Percentiles rank a stretch among this genome's conserved stretches.
These are phyloP conservation scores for Pipa parva DNA, from an alignment of 2,113 vertebrate genomes.

Conservation along the genomic window DNA sequence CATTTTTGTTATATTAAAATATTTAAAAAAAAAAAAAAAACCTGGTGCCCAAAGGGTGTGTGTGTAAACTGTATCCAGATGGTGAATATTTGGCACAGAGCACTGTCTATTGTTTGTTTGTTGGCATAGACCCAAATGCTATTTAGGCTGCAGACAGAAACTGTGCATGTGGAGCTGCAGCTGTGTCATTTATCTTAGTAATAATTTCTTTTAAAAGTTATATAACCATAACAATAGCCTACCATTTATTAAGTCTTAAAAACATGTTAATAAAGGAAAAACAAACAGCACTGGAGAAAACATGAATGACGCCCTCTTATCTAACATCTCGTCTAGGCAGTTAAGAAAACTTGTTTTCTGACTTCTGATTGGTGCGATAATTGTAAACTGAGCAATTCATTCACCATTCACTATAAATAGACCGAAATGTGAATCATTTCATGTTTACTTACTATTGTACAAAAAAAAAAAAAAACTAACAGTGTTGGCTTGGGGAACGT, in stretches of 20 bases:
- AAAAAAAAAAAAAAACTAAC: not conserved
- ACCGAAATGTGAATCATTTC: not conserved
- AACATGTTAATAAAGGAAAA: not conserved
- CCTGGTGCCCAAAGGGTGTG: too few species aligned
- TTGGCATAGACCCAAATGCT: too few species aligned
- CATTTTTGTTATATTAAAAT: too few species aligned
- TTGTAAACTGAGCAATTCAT: constrained; percentile 1
- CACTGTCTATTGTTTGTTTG: too few species aligned
- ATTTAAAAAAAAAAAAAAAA: too few species aligned
- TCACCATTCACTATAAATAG: constrained; percentile 30
- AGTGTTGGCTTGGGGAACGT: not conserved
- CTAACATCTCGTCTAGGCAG: not conserved
- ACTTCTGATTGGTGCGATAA: not conserved
- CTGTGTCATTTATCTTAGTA: too few species aligned
- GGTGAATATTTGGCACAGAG: too few species aligned
- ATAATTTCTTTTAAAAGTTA: too few species aligned
- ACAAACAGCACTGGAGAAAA: not conserved
- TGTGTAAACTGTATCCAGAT: too few species aligned
- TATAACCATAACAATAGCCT: not conserved
- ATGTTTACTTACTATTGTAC: constrained; percentile 38
- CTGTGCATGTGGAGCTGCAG: too few species aligned
- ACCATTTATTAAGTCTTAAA: not conserved
- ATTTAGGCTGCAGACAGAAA: too few species aligned
- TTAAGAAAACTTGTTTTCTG: not conserved
- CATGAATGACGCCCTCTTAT: not conserved